Evolutionary conservation across 2,113 vertebrate genomes (phyloP), one percentile per base, ranked within the genome.

Genomic region (Leucopsar rothschildi): DNA sequence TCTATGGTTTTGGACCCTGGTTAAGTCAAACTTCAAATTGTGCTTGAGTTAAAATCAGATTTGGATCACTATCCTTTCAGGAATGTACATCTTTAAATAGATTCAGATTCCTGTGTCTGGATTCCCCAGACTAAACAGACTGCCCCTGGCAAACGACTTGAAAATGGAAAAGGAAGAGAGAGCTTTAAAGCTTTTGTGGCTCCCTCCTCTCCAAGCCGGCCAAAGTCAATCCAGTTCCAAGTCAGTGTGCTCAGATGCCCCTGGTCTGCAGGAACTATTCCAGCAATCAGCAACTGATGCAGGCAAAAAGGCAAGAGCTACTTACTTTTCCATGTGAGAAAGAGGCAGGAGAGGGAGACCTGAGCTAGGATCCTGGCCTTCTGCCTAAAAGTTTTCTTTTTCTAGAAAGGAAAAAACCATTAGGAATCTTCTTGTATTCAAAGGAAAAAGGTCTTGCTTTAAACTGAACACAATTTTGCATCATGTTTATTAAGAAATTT

Each of bases 121-220:
- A 81, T 91, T 93, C 82, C 68, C 75, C 64, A 52, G 93, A 63
- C 71, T 72, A 73, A 93, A 79, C n/a, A 52, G 84, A 49, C 78
- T 91, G 70, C 68, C 69, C 66, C 82, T 96, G 94, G 93, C 93
- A 92, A 91, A 86, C 22, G 47, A n/a, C 47, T 95, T 66, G 49
- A 94, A 95, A 93, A 88, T 93, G 60, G 82, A 75, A 91, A 86
- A 87, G 94, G 84, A 94, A 95, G 87, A 33, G 39, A 93, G 86
- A 52, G 47, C 39, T 91, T 82, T 95, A 80, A 65, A 91, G 37
- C 16, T 45, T 70, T 93, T 88, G 85, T 88, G 87, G 85, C 81
- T 91, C 73, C 24, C 55, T 77, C 35, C 68, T 91, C 71, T 87
- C 35, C 44, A 57, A 73, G 47, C 63, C 85, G 90, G 50, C 70